Evolutionary conservation across 1,140 invertebrate species (phyloP), one percentile per base, ranked within the genome.

Genomic region (Venturia canescens): DNA sequence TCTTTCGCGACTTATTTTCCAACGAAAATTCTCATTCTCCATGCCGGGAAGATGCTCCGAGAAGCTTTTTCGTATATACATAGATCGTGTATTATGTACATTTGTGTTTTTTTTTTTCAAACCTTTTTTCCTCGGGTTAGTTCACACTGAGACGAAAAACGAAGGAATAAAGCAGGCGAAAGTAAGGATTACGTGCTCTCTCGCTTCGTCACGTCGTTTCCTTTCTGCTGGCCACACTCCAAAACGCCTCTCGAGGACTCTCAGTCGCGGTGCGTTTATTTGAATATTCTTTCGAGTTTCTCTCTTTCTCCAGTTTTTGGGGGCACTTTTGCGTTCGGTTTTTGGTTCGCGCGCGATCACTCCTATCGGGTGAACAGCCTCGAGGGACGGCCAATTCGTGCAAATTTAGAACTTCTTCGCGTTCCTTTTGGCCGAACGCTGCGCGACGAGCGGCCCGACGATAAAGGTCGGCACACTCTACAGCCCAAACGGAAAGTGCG

Each of bases 141-240:
- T 29, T 69, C 66, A 31, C 15, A n/a, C 15, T 18, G 66, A 13
- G 29, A 18, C 26, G 66, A 69, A 31, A 69, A 21, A 69, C 29
- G 29, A 21, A 69, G 16, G 29, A 16, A 69, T 69, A 11, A 21
- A n/a, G 13, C 6, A 69, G 27, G 15, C 1, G 31, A 69, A 69
- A 69, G 66, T 69, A 69, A 31, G 23, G 27, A 69, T 29, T 69
- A 31, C 66, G 66, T 69, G 66, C 66, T 69, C 27, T 31, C 66
- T 69, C 66, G 66, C 5, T 69, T 69, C 66, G 66, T 69, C 66
- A 69, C 66, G 66, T 69, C 60, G 60, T 69, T 29, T 69, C 13
- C 16, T 15, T 23, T n/a, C 31, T 69, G 66, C 31, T 69, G 66
- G 66, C 66, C 66, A 69, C 66, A 31, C 66, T 69, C 66, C 66